phyloP scores from a whole-genome alignment of 2,797 vertebrate genomes.

The Microchirus variegatus region DNA sequence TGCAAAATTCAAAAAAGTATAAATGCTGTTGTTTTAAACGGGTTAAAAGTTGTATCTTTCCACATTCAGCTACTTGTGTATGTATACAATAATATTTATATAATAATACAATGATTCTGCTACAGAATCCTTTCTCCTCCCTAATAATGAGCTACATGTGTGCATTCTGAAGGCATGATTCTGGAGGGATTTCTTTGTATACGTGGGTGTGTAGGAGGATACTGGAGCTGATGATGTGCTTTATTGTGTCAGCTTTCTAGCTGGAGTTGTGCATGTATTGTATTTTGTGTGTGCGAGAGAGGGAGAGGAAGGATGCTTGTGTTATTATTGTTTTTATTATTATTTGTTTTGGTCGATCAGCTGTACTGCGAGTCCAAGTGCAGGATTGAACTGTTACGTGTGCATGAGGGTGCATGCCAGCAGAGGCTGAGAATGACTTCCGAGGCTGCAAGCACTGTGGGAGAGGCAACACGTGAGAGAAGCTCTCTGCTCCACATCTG shows the following conservation, averaged over 20 bases:
- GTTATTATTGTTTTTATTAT: slow-evolving; percentile 2
- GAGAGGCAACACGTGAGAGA: slow-evolving; percentile 50
- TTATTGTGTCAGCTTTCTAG: slow-evolving; percentile 42
- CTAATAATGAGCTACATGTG: slow-evolving; percentile 2
- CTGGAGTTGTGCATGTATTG: slow-evolving; percentile 21
- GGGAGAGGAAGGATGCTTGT: neutral
- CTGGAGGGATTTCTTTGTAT: slow-evolving; percentile 29
- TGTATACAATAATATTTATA: no score
- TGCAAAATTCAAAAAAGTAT: no score
- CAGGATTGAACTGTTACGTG: slow-evolving; percentile 12
- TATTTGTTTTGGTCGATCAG: slow-evolving; percentile 9
- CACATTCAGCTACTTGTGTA: neutral
- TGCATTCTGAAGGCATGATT: slow-evolving; percentile 19
- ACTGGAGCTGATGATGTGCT: slow-evolving; percentile 37
- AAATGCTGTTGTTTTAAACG: no score
- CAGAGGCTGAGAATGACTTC: slow-evolving; percentile 27
- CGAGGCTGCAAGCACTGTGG: slow-evolving; percentile 20
- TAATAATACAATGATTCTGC: no score
- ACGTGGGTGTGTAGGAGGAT: slow-evolving; percentile 45
- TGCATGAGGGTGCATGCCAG: slow-evolving; percentile 13
- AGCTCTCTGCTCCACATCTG: slow-evolving; percentile 45
- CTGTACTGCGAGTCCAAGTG: slow-evolving; percentile 8
- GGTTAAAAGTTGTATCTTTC: no score
- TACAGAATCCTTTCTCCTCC: neutral
- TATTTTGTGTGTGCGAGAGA: slow-evolving; percentile 8